Percentiles rank a stretch among this genome's conserved stretches.
Conservation (phyloP, 1,140 invertebrate species). For the Heliconius nattereri region DNA sequence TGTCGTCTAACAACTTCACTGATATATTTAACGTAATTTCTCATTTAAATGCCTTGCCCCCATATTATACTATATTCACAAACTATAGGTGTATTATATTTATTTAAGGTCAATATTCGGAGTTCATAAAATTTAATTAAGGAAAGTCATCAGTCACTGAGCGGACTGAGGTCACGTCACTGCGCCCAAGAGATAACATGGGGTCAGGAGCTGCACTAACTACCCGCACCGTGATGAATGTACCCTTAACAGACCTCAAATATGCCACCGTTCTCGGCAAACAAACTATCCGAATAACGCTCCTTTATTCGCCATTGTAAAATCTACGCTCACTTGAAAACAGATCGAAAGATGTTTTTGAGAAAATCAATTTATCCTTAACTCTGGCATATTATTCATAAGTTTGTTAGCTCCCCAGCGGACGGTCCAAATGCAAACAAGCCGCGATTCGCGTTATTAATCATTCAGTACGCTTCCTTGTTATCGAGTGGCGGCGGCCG, state of each 20-base stretch:
- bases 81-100: neutral
- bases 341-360: conserved; percentile 47
- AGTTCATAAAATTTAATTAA: conserved; percentile 79
- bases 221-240: conserved; percentile 70
- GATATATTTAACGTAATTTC: neutral
- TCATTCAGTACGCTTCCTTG: conserved; percentile 67
- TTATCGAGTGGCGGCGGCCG: conserved; percentile 67
- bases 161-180: conserved; percentile 66
- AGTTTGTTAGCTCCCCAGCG: conserved; percentile 65
- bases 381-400: conserved; percentile 72
- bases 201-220: conserved; percentile 74
- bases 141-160: conserved; percentile 75
- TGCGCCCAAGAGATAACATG: conserved; percentile 73
- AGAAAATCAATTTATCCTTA: conserved; percentile 64
- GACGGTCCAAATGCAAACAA: conserved; percentile 70
- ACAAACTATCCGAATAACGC: conserved; percentile 68
- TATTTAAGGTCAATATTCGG: conserved; percentile 26
- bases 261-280: conserved; percentile 68
- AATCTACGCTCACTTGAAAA: conserved; percentile 37
- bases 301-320: conserved; percentile 53
- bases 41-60: neutral
- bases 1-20: conserved; percentile 22
- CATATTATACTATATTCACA: neutral
- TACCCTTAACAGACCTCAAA: conserved; percentile 75
- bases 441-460: conserved; percentile 68